Conservation (phyloP, 2,888 invertebrate species). For the Cataglyphis cursor region DNA sequence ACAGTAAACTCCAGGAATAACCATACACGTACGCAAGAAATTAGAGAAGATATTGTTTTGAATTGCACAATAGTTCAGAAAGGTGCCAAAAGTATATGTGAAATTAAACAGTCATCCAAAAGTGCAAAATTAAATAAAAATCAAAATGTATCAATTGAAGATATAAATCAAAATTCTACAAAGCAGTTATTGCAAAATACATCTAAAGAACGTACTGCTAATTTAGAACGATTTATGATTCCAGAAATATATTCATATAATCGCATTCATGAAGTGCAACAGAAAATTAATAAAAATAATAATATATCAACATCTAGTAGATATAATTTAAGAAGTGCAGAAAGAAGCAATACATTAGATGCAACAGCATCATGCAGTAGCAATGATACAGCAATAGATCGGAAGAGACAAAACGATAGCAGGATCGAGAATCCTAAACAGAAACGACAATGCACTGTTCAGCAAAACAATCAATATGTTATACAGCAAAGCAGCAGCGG, state of each 20-base stretch:
- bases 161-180: neutral
- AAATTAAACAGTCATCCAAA: constrained; percentile 71
- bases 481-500: neutral
- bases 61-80: constrained; percentile 78
- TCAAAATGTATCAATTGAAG: neutral
- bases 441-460: constrained; percentile 15
- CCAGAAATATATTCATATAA: neutral
- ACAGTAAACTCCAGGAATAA: neutral
- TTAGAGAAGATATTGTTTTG: constrained; percentile 70
- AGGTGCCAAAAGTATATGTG: constrained; percentile 72
- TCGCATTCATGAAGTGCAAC: neutral
- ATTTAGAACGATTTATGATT: neutral
- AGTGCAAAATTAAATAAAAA: neutral
- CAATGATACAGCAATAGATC: neutral
- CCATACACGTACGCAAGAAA: neutral
- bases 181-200: neutral
- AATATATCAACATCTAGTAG: neutral
- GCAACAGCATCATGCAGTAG: neutral
- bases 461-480: neutral
- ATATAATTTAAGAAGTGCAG: neutral
- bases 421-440: neutral
- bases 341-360: neutral
- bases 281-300: neutral
- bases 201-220: neutral
- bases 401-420: neutral